Conservation (phyloP, 2,113 vertebrate genomes). For the Vulpes ferrilata region DNA sequence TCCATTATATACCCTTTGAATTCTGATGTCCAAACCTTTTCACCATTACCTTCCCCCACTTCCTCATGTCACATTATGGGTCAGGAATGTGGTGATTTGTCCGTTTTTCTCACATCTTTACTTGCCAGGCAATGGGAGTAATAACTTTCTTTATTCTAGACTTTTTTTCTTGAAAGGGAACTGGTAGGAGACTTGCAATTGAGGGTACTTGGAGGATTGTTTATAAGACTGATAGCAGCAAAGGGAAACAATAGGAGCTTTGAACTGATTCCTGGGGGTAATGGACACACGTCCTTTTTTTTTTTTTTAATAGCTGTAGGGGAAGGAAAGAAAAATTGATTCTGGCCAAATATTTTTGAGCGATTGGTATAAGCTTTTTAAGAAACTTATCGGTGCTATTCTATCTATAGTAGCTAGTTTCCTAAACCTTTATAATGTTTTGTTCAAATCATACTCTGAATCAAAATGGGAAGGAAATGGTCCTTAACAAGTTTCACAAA, state of each 20-base stretch:
- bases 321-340: background rate
- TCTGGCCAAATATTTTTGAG: background rate
- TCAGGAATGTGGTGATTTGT: fast-evolving
- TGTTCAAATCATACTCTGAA: background rate
- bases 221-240: background rate
- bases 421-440: background rate
- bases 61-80: background rate
- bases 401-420: background rate
- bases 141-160: background rate
- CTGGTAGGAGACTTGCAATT: background rate
- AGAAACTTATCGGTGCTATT: background rate
- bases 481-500: background rate
- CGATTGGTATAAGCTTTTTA: background rate
- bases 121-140: background rate
- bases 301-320: background rate
- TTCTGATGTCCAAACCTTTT: background rate
- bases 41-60: background rate
- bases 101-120: background rate
- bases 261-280: background rate
- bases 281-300: background rate
- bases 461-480: background rate
- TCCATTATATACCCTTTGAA: background rate
- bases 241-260: fast-evolving
- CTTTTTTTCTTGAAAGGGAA: background rate
- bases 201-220: background rate